Evolutionary conservation across 2,797 vertebrate genomes (phyloP).

Genomic region (Octomys mimax): DNA sequence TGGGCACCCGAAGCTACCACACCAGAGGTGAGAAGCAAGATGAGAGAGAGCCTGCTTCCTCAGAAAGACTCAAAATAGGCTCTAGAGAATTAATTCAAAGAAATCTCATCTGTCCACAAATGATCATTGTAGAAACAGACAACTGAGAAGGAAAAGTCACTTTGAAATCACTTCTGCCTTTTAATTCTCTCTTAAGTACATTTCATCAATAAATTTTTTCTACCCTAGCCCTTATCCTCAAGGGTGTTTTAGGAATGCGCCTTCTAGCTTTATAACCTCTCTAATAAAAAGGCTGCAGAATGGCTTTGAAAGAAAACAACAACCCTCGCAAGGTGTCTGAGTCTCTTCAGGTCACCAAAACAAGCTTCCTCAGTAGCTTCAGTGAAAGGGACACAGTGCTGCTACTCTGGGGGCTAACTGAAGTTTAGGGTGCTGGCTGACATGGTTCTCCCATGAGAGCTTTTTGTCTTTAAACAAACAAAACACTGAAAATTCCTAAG

Average conservation of each 20-base stretch:
- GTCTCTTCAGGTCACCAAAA: not conserved
- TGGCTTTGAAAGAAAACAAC: not conserved
- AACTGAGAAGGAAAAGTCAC: not conserved
- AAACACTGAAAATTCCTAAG: not conserved
- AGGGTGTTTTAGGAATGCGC: not conserved
- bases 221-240: not conserved
- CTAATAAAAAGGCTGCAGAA: not conserved
- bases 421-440: not conserved
- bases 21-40: not conserved
- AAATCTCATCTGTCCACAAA: not conserved
- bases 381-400: not conserved
- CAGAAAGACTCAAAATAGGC: not conserved
- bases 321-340: not conserved
- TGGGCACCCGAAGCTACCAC: not conserved
- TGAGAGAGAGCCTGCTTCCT: not conserved
- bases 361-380: not conserved
- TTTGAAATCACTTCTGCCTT: not conserved
- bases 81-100: not conserved
- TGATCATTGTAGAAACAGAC: not conserved
- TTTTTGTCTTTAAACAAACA: not conserved
- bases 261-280: not conserved
- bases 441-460: not conserved
- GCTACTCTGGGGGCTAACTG: not conserved
- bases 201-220: not conserved
- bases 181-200: not conserved